Percentiles rank a stretch among this genome's conserved stretches.
Evolutionary conservation across 2,113 vertebrate species (phyloP).

Genomic region (Maccullochella peelii): DNA sequence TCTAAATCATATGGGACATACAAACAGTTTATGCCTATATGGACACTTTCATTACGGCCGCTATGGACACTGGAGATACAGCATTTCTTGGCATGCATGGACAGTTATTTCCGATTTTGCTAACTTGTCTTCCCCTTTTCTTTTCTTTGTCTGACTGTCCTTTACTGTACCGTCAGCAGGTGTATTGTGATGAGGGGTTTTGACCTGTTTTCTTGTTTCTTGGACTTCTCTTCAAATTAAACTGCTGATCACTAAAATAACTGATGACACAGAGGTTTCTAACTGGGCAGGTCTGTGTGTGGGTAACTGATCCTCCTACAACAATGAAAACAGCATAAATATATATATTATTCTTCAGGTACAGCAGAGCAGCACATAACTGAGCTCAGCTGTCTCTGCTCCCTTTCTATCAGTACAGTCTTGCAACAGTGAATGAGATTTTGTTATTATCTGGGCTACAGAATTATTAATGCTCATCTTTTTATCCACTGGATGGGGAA

Average conservation of each 20-base stretch:
- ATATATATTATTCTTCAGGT: constrained; percentile 21
- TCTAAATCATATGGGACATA: no score
- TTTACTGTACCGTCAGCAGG: not conserved
- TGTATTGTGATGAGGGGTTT: no score
- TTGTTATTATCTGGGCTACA: constrained; percentile 3
- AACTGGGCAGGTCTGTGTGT: constrained; percentile 14
- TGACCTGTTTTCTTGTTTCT: not conserved
- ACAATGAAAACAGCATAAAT: constrained; percentile 29
- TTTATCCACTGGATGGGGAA: not conserved
- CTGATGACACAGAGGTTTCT: constrained; percentile 18
- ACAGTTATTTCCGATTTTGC: not conserved
- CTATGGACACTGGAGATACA: not conserved
- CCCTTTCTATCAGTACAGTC: constrained; percentile 25
- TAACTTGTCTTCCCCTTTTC: not conserved
- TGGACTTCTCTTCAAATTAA: not conserved
- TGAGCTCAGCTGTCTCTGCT: constrained; percentile 33
- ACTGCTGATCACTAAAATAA: not conserved
- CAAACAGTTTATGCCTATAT: not conserved
- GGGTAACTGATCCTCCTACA: constrained; percentile 41
- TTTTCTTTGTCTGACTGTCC: not conserved
- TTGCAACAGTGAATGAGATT: constrained; percentile 25
- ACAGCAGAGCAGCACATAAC: not conserved
- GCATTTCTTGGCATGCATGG: not conserved
- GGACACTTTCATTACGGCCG: not conserved
- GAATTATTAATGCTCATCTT: constrained; percentile 21